Conservation (phyloP, 2,797 vertebrate species). For the Hapalemur alaotrensis region DNA sequence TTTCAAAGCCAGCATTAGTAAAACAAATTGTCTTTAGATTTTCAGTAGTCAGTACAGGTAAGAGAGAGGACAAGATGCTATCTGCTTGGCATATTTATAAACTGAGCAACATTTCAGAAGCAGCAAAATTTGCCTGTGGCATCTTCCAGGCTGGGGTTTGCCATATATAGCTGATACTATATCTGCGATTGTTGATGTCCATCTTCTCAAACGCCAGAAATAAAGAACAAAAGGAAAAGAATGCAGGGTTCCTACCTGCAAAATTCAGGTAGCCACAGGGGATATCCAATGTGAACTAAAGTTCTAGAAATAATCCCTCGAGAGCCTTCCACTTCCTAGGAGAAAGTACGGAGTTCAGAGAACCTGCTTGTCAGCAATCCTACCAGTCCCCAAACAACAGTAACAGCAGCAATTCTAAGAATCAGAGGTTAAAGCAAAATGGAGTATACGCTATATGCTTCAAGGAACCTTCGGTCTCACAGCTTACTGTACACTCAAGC, state of each 20-base stretch:
- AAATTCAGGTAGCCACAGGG: neutral
- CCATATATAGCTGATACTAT: neutral
- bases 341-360: slow-evolving; percentile 20
- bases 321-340: neutral
- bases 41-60: neutral
- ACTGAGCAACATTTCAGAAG: slow-evolving; percentile 31
- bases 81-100: neutral
- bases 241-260: neutral
- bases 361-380: neutral
- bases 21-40: neutral
- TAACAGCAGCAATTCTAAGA: neutral
- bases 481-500: neutral
- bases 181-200: neutral
- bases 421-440: neutral
- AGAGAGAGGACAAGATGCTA: neutral
- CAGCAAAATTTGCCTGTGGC: slow-evolving; percentile 14
- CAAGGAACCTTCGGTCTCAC: neutral
- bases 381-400: neutral
- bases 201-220: slow-evolving; percentile 27
- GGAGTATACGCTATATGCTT: neutral
- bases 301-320: slow-evolving; percentile 7
- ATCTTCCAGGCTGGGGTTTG: slow-evolving; percentile 9
- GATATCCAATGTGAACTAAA: neutral
- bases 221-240: slow-evolving; percentile 35
- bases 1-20: neutral